Evolutionary conservation across 92 coral and sea anemone genomes (phyloP).

Genomic region (Epizoanthus scotinus): DNA sequence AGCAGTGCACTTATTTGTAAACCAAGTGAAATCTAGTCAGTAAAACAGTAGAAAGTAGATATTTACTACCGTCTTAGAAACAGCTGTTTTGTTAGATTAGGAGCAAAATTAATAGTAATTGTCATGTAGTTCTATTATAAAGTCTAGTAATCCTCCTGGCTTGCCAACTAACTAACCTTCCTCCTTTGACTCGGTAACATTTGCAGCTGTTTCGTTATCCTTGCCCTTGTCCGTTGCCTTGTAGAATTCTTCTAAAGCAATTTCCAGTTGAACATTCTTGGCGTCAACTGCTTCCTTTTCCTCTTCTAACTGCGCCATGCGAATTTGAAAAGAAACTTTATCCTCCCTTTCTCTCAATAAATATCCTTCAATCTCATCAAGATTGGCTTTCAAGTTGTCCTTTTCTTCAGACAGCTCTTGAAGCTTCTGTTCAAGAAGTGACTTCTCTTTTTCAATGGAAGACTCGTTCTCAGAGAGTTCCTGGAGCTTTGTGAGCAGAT

Average conservation of each 20-base stretch:
- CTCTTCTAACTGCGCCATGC: slow-evolving; percentile 70
- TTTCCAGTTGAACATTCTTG: slow-evolving; percentile 74
- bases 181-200: slow-evolving; percentile 30
- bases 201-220: slow-evolving; percentile 29
- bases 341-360: slow-evolving; percentile 74
- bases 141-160: not conserved
- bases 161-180: slow-evolving; percentile 49
- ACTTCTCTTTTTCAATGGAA: slow-evolving; percentile 44
- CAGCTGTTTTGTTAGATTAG: too few species aligned
- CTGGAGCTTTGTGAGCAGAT: slow-evolving; percentile 22
- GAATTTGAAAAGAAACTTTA: slow-evolving; percentile 68
- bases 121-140: too few species aligned
- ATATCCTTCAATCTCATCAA: slow-evolving; percentile 66
- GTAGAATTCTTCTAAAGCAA: slow-evolving; percentile 93
- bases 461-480: slow-evolving; percentile 42
- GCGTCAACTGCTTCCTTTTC: slow-evolving; percentile 76
- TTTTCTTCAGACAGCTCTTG: slow-evolving; percentile 52
- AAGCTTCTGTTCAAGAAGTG: slow-evolving; percentile 46
- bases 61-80: too few species aligned
- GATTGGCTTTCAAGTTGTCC: slow-evolving; percentile 55
- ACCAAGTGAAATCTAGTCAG: too few species aligned
- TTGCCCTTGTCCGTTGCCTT: slow-evolving; percentile 84
- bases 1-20: too few species aligned
- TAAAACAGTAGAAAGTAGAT: too few species aligned
- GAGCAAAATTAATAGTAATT: too few species aligned